Evolutionary conservation across 2,113 vertebrate species (phyloP), one percentile per base, ranked within the genome.

Genomic region (Verasper variegatus): DNA sequence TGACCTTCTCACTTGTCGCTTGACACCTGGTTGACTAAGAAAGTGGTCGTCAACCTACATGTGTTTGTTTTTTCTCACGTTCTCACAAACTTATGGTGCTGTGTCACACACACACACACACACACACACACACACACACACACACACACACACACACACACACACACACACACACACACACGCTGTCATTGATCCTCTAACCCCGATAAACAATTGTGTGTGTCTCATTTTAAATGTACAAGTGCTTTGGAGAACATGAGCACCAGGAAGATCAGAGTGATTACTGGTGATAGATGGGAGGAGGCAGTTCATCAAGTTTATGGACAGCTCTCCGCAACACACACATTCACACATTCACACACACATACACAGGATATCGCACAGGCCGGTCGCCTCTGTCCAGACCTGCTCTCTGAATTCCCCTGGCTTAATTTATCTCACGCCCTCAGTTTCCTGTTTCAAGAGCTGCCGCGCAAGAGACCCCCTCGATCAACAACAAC

Each of bases 381-480:
- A 68, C 69, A 54, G 86, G 84, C 82, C 72, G 24, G 80, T 82
- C 72, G 80, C 86, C 73, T 89, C 81, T 86, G 91, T 88, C 89
- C 87, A 91, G 89, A 89, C 91, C 87, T 88, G 90, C 86, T 85
- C 90, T 87, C 81, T 89, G 86, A 93, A 93, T 91, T 93, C 90
- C 86, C 89, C 84, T n/a, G 13, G 87, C 92, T 94, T 94, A 92
- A 94, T 92, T 94, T 94, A 92, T 91, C 85, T 90, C 88, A 88
- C 79, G 66, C 83, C 81, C 76, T 83, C 74, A 87, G 91, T 91
- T 93, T 95, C 91, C 91, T 91, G 91, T 95, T 94, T 94, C 94
- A 93, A 65, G 63, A 88, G 90, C 82, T 84, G 40, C 81, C 26
- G 27, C 72, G 74, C 76, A 80, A 71, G 73, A 91, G 89, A 89